Conservation (phyloP, 1,140 invertebrate genomes). For the Lordiphosa stackelbergi region DNA sequence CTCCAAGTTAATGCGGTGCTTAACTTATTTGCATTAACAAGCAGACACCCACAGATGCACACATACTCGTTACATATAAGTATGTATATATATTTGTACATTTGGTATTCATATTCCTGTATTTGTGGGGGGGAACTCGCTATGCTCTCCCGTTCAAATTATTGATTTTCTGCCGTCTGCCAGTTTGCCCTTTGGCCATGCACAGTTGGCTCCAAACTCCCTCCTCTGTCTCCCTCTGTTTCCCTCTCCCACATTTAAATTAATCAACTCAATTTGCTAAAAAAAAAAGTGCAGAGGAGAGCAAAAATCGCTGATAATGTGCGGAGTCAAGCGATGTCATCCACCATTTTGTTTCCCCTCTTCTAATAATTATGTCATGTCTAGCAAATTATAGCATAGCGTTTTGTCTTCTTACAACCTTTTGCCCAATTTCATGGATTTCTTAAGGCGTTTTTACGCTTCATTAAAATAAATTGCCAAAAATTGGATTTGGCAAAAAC, state of each 20-base stretch:
- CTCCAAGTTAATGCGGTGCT: slow-evolving; percentile 5
- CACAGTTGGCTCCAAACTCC: not conserved
- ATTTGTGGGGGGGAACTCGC: slow-evolving; percentile 39
- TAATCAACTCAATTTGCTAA: slow-evolving; percentile 21
- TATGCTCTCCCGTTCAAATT: slow-evolving; percentile 10
- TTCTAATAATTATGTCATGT: slow-evolving; percentile 16
- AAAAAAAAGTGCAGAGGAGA: slow-evolving; percentile 10
- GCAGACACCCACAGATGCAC: slow-evolving; percentile 10
- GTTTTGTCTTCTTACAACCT: not conserved
- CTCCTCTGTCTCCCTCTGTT: not conserved
- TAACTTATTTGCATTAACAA: slow-evolving; percentile 17
- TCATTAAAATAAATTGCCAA: slow-evolving; percentile 11
- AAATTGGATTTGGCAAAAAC: slow-evolving; percentile 9
- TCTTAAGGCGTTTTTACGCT: slow-evolving; percentile 13
- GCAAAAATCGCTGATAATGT: slow-evolving; percentile 5
- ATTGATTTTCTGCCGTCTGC: slow-evolving; percentile 24
- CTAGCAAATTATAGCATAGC: slow-evolving; percentile 13
- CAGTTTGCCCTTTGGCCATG: slow-evolving; percentile 19
- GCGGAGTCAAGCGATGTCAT: slow-evolving; percentile 2
- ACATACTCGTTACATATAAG: slow-evolving; percentile 24
- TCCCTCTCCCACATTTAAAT: slow-evolving; percentile 11
- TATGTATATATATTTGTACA: slow-evolving; percentile 21
- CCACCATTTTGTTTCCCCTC: slow-evolving; percentile 11
- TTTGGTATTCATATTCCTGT: slow-evolving; percentile 47
- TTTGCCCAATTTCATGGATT: slow-evolving; percentile 13